Evolutionary conservation across 2,113 vertebrate species (phyloP).

Genomic region (Bothrops jararaca): DNA sequence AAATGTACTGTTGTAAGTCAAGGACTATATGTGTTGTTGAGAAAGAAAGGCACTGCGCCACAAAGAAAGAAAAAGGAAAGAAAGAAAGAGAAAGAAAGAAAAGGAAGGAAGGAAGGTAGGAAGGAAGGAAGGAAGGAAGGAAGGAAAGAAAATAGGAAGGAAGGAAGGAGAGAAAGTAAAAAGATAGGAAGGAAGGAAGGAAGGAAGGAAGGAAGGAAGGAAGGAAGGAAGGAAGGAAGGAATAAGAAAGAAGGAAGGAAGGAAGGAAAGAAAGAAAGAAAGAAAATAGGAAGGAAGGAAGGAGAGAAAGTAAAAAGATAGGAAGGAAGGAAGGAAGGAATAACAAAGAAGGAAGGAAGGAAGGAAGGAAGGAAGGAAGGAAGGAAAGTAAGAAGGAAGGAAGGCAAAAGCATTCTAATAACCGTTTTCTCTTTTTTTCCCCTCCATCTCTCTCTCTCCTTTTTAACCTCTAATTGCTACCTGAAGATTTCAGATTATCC

Average conservation of each 20-base stretch:
- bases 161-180: not conserved
- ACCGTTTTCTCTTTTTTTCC: not conserved
- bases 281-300: not conserved
- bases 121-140: too few species aligned
- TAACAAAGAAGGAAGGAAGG: not conserved
- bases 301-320: too few species aligned
- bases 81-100: too few species aligned
- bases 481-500: not conserved
- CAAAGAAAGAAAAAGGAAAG: too few species aligned
- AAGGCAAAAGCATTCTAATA: not conserved
- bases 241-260: not conserved
- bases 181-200: not conserved
- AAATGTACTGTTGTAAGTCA: too few species aligned
- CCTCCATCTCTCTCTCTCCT: not conserved
- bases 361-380: not conserved
- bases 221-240: too few species aligned
- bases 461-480: not conserved
- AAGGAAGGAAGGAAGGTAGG: not conserved
- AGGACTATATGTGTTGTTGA: too few species aligned
- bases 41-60: not conserved
- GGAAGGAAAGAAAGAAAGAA: not conserved
- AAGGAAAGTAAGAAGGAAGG: not conserved
- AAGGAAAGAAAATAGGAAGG: too few species aligned
- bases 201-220: not conserved
- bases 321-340: not conserved